These are phyloP conservation scores for Sarcophaga carnaria DNA, from an alignment of 2,888 invertebrate genomes.

Conservation along the genomic window DNA sequence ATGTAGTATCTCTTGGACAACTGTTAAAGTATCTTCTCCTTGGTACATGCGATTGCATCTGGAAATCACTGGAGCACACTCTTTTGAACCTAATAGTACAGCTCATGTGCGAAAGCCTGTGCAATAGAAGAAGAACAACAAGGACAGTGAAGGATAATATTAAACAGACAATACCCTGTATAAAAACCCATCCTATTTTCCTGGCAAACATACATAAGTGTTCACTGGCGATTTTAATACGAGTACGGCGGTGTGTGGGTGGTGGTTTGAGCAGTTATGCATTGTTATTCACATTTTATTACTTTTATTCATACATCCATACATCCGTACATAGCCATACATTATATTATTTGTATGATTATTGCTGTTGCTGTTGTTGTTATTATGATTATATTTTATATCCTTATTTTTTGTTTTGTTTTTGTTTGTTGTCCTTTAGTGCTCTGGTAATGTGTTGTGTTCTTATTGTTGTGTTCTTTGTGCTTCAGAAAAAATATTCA, in stretches of 20 bases:
- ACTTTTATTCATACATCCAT: not conserved
- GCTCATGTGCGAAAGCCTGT: too few relatives aligned
- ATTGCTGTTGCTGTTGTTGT: not conserved
- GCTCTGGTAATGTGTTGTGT: slow-evolving; percentile 36
- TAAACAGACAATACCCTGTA: too few relatives aligned
- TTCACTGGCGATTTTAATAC: too few relatives aligned
- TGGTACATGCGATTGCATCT: too few relatives aligned
- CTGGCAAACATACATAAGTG: too few relatives aligned
- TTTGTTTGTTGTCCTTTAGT: slow-evolving; percentile 7
- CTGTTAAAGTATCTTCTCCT: too few relatives aligned
- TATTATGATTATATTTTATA: not conserved
- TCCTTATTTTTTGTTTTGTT: not conserved
- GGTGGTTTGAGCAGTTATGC: not conserved
- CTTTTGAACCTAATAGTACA: too few relatives aligned
- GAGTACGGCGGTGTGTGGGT: not conserved
- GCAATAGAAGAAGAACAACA: too few relatives aligned
- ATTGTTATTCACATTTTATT: not conserved
- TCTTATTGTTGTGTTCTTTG: not conserved
- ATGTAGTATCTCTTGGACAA: too few relatives aligned
- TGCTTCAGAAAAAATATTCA: not conserved
- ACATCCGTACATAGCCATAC: not conserved
- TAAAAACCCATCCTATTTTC: too few relatives aligned
- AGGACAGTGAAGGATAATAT: too few relatives aligned
- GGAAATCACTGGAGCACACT: too few relatives aligned
- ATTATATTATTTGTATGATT: slow-evolving; percentile 1